A percentile compares a stretch with the other conserved stretches of the same genome.
These are phyloP conservation scores for Lipotes vexillifer DNA, from an alignment of 2,113 vertebrate species.

Conservation along the genomic window DNA sequence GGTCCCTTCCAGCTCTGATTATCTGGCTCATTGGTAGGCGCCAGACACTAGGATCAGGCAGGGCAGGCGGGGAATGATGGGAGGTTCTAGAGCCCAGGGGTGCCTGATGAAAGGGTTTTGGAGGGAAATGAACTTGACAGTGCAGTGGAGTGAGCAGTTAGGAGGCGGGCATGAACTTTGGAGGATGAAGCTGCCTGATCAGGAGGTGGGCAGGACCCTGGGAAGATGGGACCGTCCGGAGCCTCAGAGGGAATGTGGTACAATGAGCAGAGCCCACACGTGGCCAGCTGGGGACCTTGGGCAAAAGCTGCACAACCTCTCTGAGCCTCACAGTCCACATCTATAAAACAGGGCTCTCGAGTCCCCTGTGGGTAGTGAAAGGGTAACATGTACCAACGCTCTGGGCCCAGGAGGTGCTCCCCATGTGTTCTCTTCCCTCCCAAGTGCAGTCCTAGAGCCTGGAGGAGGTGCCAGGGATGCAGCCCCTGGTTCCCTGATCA, in stretches of 20 bases:
- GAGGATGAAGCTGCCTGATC: background rate
- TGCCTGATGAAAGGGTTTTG: too few relatives aligned
- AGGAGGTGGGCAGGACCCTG: background rate
- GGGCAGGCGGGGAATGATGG: background rate
- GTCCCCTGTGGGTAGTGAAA: background rate
- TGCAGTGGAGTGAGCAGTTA: background rate
- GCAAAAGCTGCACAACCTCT: accelerated
- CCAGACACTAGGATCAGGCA: background rate
- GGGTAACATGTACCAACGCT: accelerated
- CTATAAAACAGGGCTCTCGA: accelerated
- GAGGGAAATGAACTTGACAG: background rate
- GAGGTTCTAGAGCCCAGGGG: background rate
- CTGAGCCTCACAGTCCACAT: background rate
- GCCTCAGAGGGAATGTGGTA: background rate
- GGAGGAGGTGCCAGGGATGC: background rate
- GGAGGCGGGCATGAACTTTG: background rate
- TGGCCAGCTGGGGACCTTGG: background rate
- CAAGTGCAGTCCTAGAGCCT: accelerated
- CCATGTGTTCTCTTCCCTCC: background rate
- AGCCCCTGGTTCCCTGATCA: background rate
- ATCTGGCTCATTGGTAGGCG: background rate
- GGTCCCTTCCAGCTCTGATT: background rate
- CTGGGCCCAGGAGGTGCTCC: accelerated
- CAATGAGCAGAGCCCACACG: accelerated
- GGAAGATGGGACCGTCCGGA: background rate